Percentiles rank a stretch among this genome's conserved stretches.
Evolutionary conservation across 2,888 invertebrate genomes (phyloP).

Genomic region (Chloromyia formosa): DNA sequence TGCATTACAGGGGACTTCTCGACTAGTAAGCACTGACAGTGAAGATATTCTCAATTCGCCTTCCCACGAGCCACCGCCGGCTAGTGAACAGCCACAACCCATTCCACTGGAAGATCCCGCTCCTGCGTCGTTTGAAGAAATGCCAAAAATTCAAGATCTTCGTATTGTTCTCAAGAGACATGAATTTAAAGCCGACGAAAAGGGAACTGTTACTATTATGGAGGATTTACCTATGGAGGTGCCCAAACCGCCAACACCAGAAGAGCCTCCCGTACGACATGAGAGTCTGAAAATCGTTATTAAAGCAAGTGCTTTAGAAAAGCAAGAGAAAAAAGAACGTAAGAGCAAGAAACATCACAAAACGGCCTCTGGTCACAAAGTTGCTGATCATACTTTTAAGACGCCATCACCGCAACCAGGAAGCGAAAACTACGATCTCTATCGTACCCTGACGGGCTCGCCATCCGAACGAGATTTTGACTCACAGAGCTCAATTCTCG

Average conservation of each 20-base stretch:
- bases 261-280: conserved; percentile 63
- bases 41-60: conserved; percentile 70
- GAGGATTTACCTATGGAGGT: not conserved
- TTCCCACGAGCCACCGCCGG: conserved; percentile 60
- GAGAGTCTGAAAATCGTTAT: conserved; percentile 66
- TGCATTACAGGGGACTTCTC: conserved; percentile 68
- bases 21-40: conserved; percentile 73
- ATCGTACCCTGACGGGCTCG: conserved; percentile 66
- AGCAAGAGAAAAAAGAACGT: conserved; percentile 54
- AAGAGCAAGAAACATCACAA: conserved; percentile 61
- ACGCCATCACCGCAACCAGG: conserved; percentile 67
- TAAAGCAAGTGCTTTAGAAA: conserved; percentile 62
- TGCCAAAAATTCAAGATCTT: conserved; percentile 18
- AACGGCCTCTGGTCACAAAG: conserved; percentile 54
- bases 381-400: conserved; percentile 57
- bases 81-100: conserved; percentile 32
- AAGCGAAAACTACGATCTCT: conserved; percentile 66
- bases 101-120: conserved; percentile 54
- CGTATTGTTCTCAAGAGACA: conserved; percentile 26
- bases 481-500: conserved; percentile 63
- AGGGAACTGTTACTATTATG: not conserved
- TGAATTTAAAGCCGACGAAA: conserved; percentile 48
- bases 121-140: not conserved
- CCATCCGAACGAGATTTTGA: conserved; percentile 64
- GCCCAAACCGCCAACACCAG: conserved; percentile 48